phyloP scores from a whole-genome alignment of 2,113 vertebrate genomes.

The Cynoglossus semilaevis region DNA sequence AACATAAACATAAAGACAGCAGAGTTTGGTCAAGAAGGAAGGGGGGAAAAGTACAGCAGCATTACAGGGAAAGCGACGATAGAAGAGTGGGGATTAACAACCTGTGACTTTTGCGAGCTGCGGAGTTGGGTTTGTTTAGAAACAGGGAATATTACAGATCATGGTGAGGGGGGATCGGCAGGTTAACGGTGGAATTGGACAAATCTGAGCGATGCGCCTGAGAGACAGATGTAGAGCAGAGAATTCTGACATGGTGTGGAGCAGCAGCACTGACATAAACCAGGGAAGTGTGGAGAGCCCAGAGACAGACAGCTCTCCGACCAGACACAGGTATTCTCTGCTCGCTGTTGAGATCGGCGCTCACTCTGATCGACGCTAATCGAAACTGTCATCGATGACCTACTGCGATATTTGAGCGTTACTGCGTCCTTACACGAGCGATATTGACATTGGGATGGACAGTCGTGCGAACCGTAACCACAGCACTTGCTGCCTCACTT shows the following conservation, averaged over 20 bases:
- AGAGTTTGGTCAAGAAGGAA: constrained; percentile 18
- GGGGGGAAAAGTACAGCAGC: constrained; percentile 15
- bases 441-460: neutral
- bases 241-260: constrained; percentile 71
- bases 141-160: constrained; percentile 21
- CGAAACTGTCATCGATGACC: constrained; percentile 5
- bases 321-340: constrained; percentile 67
- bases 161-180: no score
- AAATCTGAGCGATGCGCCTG: constrained; percentile 59
- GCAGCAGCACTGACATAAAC: constrained; percentile 70
- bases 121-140: constrained; percentile 33
- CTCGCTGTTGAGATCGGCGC: constrained; percentile 46
- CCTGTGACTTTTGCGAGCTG: constrained; percentile 47
- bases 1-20: constrained; percentile 12
- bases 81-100: constrained; percentile 45
- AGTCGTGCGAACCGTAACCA: constrained; percentile 7
- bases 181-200: neutral
- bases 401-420: neutral
- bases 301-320: constrained; percentile 57
- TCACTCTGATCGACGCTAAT: constrained; percentile 29
- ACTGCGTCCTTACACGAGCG: neutral
- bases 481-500: constrained; percentile 9
- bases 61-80: constrained; percentile 9
- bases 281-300: constrained; percentile 65
- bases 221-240: constrained; percentile 59